These are phyloP conservation scores for Agelastica alni DNA, from an alignment of 2,888 invertebrate genomes.

Conservation along the genomic window DNA sequence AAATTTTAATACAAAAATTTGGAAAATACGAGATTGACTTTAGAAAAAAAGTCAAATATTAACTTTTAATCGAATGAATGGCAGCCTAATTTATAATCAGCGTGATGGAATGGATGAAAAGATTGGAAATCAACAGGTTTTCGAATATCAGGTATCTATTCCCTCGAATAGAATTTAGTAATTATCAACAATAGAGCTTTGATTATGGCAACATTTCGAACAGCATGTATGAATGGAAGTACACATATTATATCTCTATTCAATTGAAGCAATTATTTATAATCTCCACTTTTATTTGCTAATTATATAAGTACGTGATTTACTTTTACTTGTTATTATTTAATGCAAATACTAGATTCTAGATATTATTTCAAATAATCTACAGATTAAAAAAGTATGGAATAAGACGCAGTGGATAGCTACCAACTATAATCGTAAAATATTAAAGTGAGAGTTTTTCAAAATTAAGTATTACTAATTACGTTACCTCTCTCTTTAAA, in stretches of 20 bases:
- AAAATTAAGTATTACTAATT: too few species aligned
- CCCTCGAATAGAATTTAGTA: neutral
- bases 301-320: too few species aligned
- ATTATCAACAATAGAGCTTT: neutral
- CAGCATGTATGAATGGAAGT: neutral
- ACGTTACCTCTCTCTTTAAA: too few species aligned
- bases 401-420: too few species aligned
- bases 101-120: constrained; percentile 6
- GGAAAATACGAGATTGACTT: neutral
- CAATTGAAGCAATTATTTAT: too few species aligned
- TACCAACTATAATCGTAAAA: too few species aligned
- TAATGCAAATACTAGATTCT: too few species aligned
- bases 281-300: too few species aligned
- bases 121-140: constrained; percentile 20
- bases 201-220: neutral
- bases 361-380: too few species aligned
- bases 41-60: constrained; percentile 7
- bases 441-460: too few species aligned
- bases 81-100: constrained; percentile 14
- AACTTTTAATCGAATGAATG: constrained; percentile 19
- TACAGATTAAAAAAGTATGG: too few species aligned
- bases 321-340: too few species aligned
- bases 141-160: constrained; percentile 5
- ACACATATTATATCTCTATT: neutral
- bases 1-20: neutral